Base-by-base conservation (phyloP, 2,888 invertebrate species). In the Cremastinae sp. region DNA sequence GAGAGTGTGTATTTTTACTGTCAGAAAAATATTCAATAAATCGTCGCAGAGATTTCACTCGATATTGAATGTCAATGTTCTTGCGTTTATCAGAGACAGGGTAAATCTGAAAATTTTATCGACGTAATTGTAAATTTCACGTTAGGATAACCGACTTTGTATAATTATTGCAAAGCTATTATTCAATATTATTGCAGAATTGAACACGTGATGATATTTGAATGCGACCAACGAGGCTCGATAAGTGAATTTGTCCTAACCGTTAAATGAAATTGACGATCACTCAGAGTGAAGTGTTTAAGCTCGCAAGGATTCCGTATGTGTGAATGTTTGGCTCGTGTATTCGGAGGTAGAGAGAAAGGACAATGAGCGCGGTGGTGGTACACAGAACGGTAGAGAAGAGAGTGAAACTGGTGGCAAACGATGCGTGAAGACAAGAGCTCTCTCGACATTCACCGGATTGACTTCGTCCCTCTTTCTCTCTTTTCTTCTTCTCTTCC, bases 361-460 rank as follows among this genome's bases (percentile, higher is more conserved):
- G 64, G 58, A 76, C 58, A 73, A 59, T 56, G 76, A 73, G 64
- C 45, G 51, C 65, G 73, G 69, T 47, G 65, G 70, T 28, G 28
- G 28, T 73, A 71, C 75, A 72, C 64, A 51, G 66, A 36, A 49
- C 22, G 43, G 76, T 65, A 64, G 53, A 66, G 69, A 70, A 65
- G 49, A 77, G 65, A 70, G 73, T 59, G 68, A 72, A 61, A 78
- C 68, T 56, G 75, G 59, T 78, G 78, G 78, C 75, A 78, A 78
- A 75, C 72, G 75, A 72, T 72, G 75, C 72, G 72, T 75, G 74
- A 75, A 74, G 78, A 75, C 75, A 75, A 69, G 75, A 70, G 68
- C 69, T 74, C 66, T 51, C 65, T 70, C 75, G 56, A 74, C 73
- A 71, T 61, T 74, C 79, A 61, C 74, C 68, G 77, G 65, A 80